Conservation (phyloP, 2,888 invertebrate genomes). For the Drosophila robusta region DNA sequence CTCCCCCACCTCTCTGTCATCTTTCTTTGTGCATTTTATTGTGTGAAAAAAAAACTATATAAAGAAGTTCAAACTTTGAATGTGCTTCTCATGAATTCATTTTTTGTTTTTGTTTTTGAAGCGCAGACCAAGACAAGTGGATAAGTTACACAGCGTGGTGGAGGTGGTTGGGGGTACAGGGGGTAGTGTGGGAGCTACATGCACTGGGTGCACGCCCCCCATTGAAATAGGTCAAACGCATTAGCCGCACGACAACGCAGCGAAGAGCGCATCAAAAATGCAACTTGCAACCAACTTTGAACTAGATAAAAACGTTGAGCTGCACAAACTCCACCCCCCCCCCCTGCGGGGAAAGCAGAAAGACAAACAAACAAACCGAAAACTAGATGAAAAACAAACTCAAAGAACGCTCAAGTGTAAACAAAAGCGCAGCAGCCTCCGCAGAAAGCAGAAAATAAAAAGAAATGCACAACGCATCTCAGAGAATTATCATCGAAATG, state of each 20-base stretch:
- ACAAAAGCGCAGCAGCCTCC: slow-evolving; percentile 64
- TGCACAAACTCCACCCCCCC: not conserved
- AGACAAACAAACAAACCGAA: slow-evolving; percentile 35
- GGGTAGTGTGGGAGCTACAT: slow-evolving; percentile 52
- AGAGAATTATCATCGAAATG: slow-evolving; percentile 61
- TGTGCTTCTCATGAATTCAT: slow-evolving; percentile 73
- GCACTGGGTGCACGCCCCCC: slow-evolving; percentile 42
- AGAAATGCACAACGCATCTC: slow-evolving; percentile 46
- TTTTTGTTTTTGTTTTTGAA: slow-evolving; percentile 16
- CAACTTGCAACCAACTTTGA: slow-evolving; percentile 64
- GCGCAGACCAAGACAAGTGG: slow-evolving; percentile 37
- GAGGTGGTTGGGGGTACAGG: not conserved
- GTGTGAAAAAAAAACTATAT: slow-evolving; percentile 61
- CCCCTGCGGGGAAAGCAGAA: slow-evolving; percentile 9
- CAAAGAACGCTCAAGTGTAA: slow-evolving; percentile 56
- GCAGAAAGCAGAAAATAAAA: slow-evolving; percentile 11
- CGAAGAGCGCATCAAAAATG: slow-evolving; percentile 67
- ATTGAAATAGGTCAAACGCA: slow-evolving; percentile 70
- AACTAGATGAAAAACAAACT: slow-evolving; percentile 37
- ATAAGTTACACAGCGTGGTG: slow-evolving; percentile 21
- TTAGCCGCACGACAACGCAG: slow-evolving; percentile 57
- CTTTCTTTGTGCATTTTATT: slow-evolving; percentile 66
- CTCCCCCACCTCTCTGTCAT: slow-evolving; percentile 8
- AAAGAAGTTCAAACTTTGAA: slow-evolving; percentile 72
- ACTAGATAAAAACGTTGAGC: slow-evolving; percentile 47